Evolutionary conservation across 2,888 invertebrate species (phyloP).

Genomic region (Yponomeuta cagnagella): DNA sequence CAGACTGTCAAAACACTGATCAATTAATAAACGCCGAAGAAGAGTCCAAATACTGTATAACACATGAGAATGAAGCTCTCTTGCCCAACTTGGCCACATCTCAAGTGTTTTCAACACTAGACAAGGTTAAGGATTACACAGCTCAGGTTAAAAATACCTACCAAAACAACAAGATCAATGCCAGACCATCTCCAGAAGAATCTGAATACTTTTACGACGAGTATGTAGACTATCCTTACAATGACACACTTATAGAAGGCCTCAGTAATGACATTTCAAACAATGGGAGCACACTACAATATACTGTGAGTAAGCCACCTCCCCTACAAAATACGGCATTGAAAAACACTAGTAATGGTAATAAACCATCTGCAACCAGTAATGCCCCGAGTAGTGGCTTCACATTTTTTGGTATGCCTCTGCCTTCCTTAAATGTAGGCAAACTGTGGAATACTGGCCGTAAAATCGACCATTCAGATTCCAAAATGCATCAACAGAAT

Average conservation of each 20-base stretch:
- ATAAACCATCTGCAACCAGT: slow-evolving; percentile 52
- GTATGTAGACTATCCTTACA: slow-evolving; percentile 85
- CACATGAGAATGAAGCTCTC: slow-evolving; percentile 82
- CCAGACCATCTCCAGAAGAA: slow-evolving; percentile 82
- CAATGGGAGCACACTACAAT: slow-evolving; percentile 50
- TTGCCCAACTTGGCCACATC: slow-evolving; percentile 72
- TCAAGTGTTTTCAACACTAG: slow-evolving; percentile 76
- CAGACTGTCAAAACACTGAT: slow-evolving; percentile 76
- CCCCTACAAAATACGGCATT: slow-evolving; percentile 53
- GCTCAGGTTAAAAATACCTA: slow-evolving; percentile 60
- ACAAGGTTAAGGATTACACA: slow-evolving; percentile 69
- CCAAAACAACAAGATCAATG: slow-evolving; percentile 52
- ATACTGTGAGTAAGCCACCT: slow-evolving; percentile 56
- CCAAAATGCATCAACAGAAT: slow-evolving; percentile 43
- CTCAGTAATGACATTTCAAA: slow-evolving; percentile 49
- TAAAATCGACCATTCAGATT: slow-evolving; percentile 64
- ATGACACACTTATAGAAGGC: slow-evolving; percentile 71
- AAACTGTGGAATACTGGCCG: slow-evolving; percentile 75
- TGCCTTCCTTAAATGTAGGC: slow-evolving; percentile 83
- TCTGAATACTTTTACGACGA: slow-evolving; percentile 90
- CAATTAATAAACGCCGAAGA: slow-evolving; percentile 54
- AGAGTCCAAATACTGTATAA: slow-evolving; percentile 74
- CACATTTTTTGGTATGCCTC: slow-evolving; percentile 89
- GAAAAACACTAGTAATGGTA: slow-evolving; percentile 35
- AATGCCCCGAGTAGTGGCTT: slow-evolving; percentile 78